Base-by-base conservation (phyloP, 2,888 invertebrate species). In the Apodemia zela region DNA sequence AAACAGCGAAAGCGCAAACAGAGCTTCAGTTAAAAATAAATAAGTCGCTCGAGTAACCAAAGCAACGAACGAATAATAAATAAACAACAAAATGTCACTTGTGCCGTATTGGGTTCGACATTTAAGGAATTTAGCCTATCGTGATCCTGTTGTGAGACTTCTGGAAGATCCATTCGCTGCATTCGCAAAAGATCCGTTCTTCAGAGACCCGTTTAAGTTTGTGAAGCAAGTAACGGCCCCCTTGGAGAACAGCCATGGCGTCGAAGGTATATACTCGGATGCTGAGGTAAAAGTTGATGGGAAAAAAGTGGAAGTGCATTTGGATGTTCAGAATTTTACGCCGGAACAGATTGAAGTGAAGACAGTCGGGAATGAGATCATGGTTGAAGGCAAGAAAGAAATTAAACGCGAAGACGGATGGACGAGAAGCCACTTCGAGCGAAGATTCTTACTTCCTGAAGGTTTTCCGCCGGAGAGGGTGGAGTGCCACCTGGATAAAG, bases 341-440 rank as follows among this genome's bases (percentile, higher is more conserved):
- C 96, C 97, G 0, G 94, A 94, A 17, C 97, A 97, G 81, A 94
- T 97, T 47, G 92, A 93, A 10, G 96, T 97, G 21, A 96, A 96
- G 81, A 96, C 95, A 0, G 92, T 95, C 0, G 96, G 96, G 8
- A 94, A 94, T 69, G 93, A 92, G 63, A 93, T 97, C 29, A 93
- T 94, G 61, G 92, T 96, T n/a, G 95, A 97, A 80, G 97, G 95
- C 0, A 96, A 94, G 77, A 97, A 96, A 76, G 96, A 96, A 73
- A 94, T 96, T 68, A 94, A 94, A 71, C 93, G 93, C 58, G 95
- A 96, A 70, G 94, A 95, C 72, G 96, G 96, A 0, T 95, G 93
- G 80, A 94, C 96, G 29, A 94, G 95, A 51, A 93, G 96, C 64
- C 95, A 97, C 69, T 96, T 97, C 73, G 93, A 95, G 66, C 92